Conservation (phyloP, 2,113 vertebrate genomes). For the Pseudorhombus dupliciocellatus region DNA sequence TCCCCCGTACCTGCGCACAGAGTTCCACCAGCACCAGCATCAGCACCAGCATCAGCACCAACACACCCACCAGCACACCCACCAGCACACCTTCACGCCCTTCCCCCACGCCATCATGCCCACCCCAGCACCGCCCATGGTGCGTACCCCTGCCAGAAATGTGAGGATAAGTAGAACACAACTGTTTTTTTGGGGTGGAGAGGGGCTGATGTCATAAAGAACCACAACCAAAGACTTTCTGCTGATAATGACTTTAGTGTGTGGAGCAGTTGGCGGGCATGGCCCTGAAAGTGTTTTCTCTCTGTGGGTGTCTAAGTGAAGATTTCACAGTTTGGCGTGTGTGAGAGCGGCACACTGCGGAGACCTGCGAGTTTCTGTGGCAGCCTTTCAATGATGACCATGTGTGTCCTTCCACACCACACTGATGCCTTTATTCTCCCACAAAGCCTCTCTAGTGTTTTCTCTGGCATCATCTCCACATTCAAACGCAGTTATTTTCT, state of each 20-base stretch:
- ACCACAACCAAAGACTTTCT: not conserved
- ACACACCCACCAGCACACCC: slow-evolving; percentile 97
- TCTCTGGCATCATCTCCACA: slow-evolving; percentile 62
- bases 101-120: slow-evolving; percentile 99
- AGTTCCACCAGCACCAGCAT: slow-evolving; percentile 98
- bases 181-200: slow-evolving; percentile 45
- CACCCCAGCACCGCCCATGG: slow-evolving; percentile 98
- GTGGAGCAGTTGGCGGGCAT: slow-evolving; percentile 2
- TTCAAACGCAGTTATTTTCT: slow-evolving; percentile 69
- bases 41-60: slow-evolving; percentile 92
- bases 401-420: slow-evolving; percentile 60
- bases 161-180: slow-evolving; percentile 95
- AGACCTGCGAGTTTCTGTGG: slow-evolving; percentile 41
- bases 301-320: slow-evolving; percentile 20
- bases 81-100: slow-evolving; percentile 99
- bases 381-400: slow-evolving; percentile 51
- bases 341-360: slow-evolving; percentile 39
- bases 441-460: slow-evolving; percentile 69
- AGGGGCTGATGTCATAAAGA: not conserved
- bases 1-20: slow-evolving; percentile 95
- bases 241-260: slow-evolving; percentile 35
- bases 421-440: slow-evolving; percentile 70
- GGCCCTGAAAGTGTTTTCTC: slow-evolving; percentile 24
- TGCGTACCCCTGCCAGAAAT: slow-evolving; percentile 99
- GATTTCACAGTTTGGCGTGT: slow-evolving; percentile 36